Evolutionary conservation across 2,113 vertebrate genomes (phyloP).

Genomic region (Cnemophilus loriae): DNA sequence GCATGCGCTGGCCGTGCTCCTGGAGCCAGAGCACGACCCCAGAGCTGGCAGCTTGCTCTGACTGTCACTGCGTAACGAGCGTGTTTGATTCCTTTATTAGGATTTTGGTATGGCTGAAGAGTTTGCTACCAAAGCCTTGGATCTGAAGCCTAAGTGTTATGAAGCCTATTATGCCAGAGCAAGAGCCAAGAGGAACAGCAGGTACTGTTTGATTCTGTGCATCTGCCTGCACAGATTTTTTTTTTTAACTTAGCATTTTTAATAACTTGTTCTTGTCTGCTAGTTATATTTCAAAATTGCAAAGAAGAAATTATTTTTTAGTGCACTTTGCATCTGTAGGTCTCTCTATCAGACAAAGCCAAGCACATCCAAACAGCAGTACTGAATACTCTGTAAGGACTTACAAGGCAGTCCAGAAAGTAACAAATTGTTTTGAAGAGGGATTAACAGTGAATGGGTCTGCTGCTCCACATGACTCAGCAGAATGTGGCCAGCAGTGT

Average conservation of each 20-base stretch:
- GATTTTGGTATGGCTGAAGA: conserved; percentile 99
- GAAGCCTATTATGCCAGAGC: conserved; percentile 97
- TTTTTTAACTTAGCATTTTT: neutral
- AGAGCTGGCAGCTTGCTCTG: neutral
- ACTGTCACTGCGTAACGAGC: accelerated
- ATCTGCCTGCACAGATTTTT: neutral
- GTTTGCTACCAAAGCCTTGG: conserved; percentile 95
- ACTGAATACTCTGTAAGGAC: neutral
- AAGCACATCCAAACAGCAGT: neutral
- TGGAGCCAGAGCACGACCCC: no score
- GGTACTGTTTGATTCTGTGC: conserved; percentile 69
- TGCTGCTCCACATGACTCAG: neutral
- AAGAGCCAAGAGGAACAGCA: conserved; percentile 96
- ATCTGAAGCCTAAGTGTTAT: conserved; percentile 94
- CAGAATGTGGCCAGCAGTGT: neutral
- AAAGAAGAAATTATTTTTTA: neutral
- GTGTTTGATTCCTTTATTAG: conserved; percentile 60
- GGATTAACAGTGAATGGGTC: neutral
- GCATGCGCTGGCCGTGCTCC: accelerated
- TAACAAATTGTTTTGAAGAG: neutral
- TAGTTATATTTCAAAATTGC: neutral
- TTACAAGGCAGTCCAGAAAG: neutral
- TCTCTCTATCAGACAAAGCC: neutral
- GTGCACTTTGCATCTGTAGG: neutral
- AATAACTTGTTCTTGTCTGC: neutral